These are phyloP conservation scores for Okapia johnstoni DNA, from an alignment of 2,113 vertebrate genomes.

Conservation along the genomic window DNA sequence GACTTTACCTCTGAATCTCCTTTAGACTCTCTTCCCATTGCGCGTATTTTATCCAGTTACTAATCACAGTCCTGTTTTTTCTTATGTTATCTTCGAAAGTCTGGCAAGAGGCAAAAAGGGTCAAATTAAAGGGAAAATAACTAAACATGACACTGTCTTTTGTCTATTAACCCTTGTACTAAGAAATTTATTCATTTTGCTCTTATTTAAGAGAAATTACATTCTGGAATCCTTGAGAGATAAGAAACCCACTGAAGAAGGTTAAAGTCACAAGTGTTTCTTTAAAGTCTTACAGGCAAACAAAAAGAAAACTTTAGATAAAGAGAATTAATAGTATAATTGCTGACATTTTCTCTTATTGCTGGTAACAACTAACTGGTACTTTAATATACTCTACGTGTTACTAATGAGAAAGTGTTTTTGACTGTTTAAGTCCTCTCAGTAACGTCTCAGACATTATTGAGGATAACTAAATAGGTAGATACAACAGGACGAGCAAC, in stretches of 20 bases:
- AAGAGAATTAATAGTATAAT: neutral
- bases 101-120: slow-evolving; percentile 75
- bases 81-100: slow-evolving; percentile 98
- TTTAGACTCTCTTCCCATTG: slow-evolving; percentile 99
- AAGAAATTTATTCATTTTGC: neutral
- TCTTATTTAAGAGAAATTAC: slow-evolving; percentile 30
- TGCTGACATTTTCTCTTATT: neutral
- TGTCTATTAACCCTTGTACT: neutral
- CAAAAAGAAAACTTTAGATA: neutral
- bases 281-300: neutral
- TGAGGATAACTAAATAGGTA: neutral
- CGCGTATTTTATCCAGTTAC: slow-evolving; percentile 99
- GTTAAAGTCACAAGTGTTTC: neutral
- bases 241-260: neutral
- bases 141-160: neutral
- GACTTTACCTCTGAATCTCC: slow-evolving; percentile 92
- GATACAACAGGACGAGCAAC: neutral
- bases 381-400: neutral
- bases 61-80: slow-evolving; percentile 98
- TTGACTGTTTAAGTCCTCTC: neutral
- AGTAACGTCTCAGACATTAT: neutral
- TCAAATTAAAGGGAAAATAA: neutral
- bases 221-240: neutral
- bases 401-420: neutral
- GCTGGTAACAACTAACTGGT: neutral